Base-by-base conservation (phyloP, 2,113 vertebrate species). In the Urocitellus parryii region DNA sequence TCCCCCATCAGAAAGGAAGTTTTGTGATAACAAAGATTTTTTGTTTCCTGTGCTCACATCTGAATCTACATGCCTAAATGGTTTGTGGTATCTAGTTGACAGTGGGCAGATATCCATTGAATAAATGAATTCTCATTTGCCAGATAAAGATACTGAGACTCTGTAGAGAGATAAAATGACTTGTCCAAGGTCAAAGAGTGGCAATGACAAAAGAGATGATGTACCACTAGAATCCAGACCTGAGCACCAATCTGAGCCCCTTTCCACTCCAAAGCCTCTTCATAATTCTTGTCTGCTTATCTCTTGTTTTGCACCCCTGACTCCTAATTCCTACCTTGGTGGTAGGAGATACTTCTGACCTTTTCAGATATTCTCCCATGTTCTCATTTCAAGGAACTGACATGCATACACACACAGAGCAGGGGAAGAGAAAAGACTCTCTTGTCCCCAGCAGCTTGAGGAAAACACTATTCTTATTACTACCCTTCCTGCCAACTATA, bases 1-100 rank as follows among this genome's bases (percentile, higher is more conserved):
- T 5, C 45, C 79, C 34, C 37, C 51, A 32, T 42, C 67, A 85
- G n/a, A 73, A 86, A 78, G 67, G 51, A 70, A 82, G 27, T 22
- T 88, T 78, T 45, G 2, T 2, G 56, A 93, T 32, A 88, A 81
- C 68, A 76, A 74, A 34, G 45, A 58, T 80, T 80, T 61, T 45
- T 22, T 22, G 42, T 86, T 92, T n/a, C 65, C 65, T 91, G 56
- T 70, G 74, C n/a, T 91, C 78, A 88, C 51, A 32, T 81, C 63
- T 86, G 67, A 91, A 81, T 76, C 81, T 90, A 58, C 27, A 14
- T 18, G n/a, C 72, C 85, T 88, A 73, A 90, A 45, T 10, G 70
- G 5, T 70, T 48, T 42, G 77, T 61, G 45, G 56, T 63, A 70
- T n/a, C 65, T 45, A 78, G n/a, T 1, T n/a, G 16, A 45, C 63